A percentile compares a stretch with the other conserved stretches of the same genome.
Evolutionary conservation across 2,113 vertebrate genomes (phyloP).

Genomic region (Mormyrus iriodes): DNA sequence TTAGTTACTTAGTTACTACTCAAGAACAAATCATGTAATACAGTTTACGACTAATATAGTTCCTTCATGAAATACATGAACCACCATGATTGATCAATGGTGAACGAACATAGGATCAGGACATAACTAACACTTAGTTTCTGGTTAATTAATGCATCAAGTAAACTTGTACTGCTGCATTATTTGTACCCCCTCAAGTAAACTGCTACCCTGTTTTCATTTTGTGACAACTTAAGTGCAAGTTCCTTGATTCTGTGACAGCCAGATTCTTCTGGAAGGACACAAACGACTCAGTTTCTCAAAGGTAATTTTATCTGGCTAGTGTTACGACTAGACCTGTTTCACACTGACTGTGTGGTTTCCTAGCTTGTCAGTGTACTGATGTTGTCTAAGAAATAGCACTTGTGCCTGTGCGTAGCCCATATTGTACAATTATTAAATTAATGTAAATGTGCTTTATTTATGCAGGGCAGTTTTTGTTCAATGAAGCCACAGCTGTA

Average conservation of each 20-base stretch:
- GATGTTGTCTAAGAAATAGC: neutral
- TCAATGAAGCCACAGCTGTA: neutral
- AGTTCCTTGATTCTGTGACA: neutral
- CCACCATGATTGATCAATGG: neutral
- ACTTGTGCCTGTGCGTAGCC: neutral
- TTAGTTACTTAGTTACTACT: neutral
- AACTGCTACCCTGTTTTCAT: neutral
- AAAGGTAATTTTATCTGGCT: neutral
- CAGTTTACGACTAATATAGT: neutral
- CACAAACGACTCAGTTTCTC: neutral
- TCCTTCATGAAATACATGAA: neutral
- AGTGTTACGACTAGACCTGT: neutral
- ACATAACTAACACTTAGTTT: neutral
- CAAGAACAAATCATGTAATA: neutral
- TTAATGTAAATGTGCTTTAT: neutral
- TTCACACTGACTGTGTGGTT: neutral
- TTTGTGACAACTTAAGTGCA: neutral
- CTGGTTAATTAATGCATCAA: neutral
- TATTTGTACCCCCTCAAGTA: too few species aligned
- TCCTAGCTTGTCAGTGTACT: neutral
- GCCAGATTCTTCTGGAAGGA: neutral
- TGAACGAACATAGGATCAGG: neutral
- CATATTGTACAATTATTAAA: neutral
- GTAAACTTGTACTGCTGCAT: too few species aligned
- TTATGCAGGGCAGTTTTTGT: neutral